Percentiles rank a stretch among this genome's conserved stretches.
These are phyloP conservation scores for Drosophila emarginata DNA, from an alignment of 2,888 invertebrate species.

Conservation along the genomic window DNA sequence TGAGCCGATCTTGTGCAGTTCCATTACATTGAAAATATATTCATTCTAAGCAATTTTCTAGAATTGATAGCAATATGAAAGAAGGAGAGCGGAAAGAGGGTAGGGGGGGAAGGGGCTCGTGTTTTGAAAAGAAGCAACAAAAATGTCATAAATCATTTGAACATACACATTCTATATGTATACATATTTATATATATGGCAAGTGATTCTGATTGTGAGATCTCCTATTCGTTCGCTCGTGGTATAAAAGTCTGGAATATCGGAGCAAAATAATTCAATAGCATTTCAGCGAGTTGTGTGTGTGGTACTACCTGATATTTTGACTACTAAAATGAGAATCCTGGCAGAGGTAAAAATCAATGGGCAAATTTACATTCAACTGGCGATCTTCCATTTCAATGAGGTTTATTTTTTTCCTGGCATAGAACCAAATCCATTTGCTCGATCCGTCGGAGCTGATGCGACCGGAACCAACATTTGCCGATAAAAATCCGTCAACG, in stretches of 20 bases:
- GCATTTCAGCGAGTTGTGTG: slow-evolving; percentile 52
- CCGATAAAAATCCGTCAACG: slow-evolving; percentile 88
- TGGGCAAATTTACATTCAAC: background rate
- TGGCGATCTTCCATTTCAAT: background rate
- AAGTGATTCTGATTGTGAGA: slow-evolving; percentile 57
- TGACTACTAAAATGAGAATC: slow-evolving; percentile 55
- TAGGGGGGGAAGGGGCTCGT: slow-evolving; percentile 12
- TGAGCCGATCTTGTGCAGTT: background rate
- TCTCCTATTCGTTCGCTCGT: slow-evolving; percentile 39
- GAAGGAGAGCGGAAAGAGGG: slow-evolving; percentile 16
- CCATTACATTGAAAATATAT: slow-evolving; percentile 7
- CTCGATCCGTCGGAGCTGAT: slow-evolving; percentile 89
- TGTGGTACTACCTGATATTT: slow-evolving; percentile 31
- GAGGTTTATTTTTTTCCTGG: background rate
- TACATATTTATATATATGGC: slow-evolving; percentile 29
- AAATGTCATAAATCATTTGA: slow-evolving; percentile 67
- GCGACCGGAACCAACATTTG: slow-evolving; percentile 89
- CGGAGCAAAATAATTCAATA: slow-evolving; percentile 65
- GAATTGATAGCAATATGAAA: slow-evolving; percentile 52
- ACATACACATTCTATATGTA: slow-evolving; percentile 38
- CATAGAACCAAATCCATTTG: slow-evolving; percentile 75
- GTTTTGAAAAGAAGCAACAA: slow-evolving; percentile 61
- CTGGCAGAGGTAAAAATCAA: slow-evolving; percentile 56
- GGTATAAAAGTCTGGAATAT: slow-evolving; percentile 71
- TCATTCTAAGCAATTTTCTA: slow-evolving; percentile 7